Evolutionary conservation across 2,797 vertebrate genomes (phyloP).

Genomic region (Rhadinocentrus ornatus): DNA sequence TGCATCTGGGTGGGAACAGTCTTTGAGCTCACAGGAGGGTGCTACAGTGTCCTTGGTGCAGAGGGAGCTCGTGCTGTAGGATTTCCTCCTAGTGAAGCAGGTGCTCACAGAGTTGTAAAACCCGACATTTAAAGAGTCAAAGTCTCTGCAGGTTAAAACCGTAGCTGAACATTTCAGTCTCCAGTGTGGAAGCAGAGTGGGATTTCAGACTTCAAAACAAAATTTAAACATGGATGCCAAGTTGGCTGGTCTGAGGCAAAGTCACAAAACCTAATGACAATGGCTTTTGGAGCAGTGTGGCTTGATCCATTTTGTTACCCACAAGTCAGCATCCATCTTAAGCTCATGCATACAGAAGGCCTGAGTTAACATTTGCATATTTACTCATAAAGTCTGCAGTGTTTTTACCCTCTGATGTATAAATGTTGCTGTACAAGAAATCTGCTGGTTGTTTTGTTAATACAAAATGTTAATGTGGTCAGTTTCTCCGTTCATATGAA

Average conservation of each 20-base stretch:
- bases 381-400: background rate
- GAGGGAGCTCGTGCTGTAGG: background rate
- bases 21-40: background rate
- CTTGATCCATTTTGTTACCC: background rate
- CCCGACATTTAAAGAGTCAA: too few species aligned
- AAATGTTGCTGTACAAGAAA: background rate
- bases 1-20: background rate
- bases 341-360: background rate
- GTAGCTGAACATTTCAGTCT: too few species aligned
- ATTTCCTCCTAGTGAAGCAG: background rate
- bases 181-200: too few species aligned
- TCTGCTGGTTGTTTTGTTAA: background rate
- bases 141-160: too few species aligned
- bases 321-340: background rate
- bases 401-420: background rate
- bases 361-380: background rate
- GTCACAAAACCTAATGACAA: background rate
- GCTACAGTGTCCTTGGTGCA: too few species aligned
- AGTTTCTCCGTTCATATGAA: background rate
- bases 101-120: background rate
- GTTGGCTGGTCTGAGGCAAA: background rate
- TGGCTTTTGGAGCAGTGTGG: background rate
- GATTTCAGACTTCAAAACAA: background rate
- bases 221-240: background rate
- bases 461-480: background rate